Evolutionary conservation across 2,797 vertebrate species (phyloP).

Genomic region (Phoebastria nigripes): DNA sequence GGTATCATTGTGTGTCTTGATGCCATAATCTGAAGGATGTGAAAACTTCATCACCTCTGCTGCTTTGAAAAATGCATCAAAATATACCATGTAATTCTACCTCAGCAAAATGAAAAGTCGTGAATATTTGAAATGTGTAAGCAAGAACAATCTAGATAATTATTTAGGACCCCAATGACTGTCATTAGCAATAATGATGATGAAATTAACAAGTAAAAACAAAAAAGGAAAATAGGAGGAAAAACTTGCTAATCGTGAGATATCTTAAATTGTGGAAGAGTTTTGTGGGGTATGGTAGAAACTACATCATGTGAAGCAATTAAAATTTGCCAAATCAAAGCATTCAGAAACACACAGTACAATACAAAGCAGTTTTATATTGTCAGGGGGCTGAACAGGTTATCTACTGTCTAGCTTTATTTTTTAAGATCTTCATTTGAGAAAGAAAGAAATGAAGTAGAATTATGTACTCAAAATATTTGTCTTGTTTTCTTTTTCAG

Average conservation of each 20-base stretch:
- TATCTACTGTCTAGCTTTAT: neutral
- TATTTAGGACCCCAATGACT: neutral
- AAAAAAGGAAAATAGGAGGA: neutral
- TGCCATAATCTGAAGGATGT: neutral
- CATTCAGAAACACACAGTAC: neutral
- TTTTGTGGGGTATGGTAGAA: neutral
- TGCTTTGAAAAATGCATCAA: neutral
- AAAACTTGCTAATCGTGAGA: neutral
- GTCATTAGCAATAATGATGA: neutral
- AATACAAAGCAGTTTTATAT: neutral
- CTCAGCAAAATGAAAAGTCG: neutral
- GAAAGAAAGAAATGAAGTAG: conserved; percentile 2
- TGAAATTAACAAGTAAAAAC: neutral
- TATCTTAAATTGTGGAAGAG: neutral
- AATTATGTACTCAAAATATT: conserved; percentile 25
- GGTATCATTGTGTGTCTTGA: neutral
- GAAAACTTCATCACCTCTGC: neutral
- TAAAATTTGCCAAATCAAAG: neutral
- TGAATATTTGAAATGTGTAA: neutral
- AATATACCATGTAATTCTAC: neutral
- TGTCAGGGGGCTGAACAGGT: neutral
- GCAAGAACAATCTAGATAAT: neutral
- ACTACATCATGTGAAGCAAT: neutral
- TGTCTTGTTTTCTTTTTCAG: conserved; percentile 76
- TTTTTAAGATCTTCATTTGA: neutral